phyloP scores from a whole-genome alignment of 2,888 invertebrate species.

The Auanema freiburgensis region DNA sequence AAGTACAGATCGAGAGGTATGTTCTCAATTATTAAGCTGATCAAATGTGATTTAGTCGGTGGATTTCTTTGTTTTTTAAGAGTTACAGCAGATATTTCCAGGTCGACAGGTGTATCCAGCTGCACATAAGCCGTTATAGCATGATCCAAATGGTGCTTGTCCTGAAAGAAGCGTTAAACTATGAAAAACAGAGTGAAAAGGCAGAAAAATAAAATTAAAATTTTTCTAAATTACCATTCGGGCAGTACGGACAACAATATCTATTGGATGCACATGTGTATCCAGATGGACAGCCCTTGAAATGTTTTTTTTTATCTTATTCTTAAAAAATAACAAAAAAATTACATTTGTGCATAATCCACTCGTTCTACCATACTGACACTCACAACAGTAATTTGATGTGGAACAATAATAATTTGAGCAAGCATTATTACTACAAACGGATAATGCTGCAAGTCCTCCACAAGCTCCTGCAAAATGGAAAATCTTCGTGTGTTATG shows the following conservation, averaged over 20 bases:
- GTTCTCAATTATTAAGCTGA: background rate
- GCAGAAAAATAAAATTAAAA: too few species aligned
- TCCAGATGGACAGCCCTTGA: constrained; percentile 49
- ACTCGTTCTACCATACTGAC: constrained; percentile 47
- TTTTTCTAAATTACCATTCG: constrained; percentile 30
- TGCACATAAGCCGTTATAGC: constrained; percentile 43
- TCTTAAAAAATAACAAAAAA: background rate
- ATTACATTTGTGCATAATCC: constrained; percentile 51
- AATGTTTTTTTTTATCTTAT: background rate
- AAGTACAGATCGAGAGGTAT: constrained; percentile 1
- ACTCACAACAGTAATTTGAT: constrained; percentile 58
- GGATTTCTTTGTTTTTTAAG: background rate
- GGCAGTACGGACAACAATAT: constrained; percentile 55
- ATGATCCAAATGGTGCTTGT: constrained; percentile 40
- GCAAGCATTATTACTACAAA: constrained; percentile 35
- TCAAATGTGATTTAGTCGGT: too few species aligned
- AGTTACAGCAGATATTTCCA: constrained; percentile 55
- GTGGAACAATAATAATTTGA: constrained; percentile 38
- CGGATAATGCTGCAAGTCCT: constrained; percentile 44
- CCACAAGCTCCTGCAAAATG: constrained; percentile 52
- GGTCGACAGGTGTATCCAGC: constrained; percentile 45
- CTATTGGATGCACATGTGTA: constrained; percentile 51
- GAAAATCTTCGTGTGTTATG: background rate
- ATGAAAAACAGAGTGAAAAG: too few species aligned
- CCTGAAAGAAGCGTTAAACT: background rate